Percentiles rank a stretch among this genome's conserved stretches.
Conservation (phyloP, 2,113 vertebrate species). For the Trachemys scripta region DNA sequence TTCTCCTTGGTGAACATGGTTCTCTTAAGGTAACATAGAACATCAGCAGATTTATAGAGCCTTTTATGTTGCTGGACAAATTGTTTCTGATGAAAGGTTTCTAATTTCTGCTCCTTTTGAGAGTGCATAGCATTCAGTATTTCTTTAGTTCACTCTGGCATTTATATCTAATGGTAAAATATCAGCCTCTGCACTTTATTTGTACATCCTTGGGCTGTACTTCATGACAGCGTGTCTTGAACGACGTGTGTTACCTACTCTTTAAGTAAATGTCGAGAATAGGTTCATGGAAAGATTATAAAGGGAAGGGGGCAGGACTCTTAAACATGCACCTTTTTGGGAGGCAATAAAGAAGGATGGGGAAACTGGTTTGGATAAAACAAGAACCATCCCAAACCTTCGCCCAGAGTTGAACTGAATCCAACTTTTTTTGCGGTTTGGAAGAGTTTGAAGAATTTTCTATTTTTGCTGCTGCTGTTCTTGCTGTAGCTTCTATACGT, state of each 20-base stretch:
- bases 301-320: background rate
- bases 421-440: background rate
- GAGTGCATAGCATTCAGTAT: conserved; percentile 8
- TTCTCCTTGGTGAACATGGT: background rate
- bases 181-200: conserved; percentile 32
- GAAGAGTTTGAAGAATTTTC: background rate
- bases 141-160: background rate
- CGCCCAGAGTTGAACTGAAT: background rate
- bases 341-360: background rate
- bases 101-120: conserved; percentile 8
- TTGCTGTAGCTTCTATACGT: fast-evolving
- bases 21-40: background rate
- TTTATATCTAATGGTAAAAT: conserved; percentile 41
- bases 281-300: background rate
- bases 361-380: background rate
- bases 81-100: conserved; percentile 2
- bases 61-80: background rate
- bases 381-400: background rate
- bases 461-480: background rate
- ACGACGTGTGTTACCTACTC: background rate
- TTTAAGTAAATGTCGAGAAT: conserved; percentile 16
- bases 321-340: background rate
- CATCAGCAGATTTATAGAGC: background rate
- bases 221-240: background rate
- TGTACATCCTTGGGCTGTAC: conserved; percentile 6